Evolutionary conservation across 2,888 invertebrate species (phyloP).

Genomic region (Odontothrips loti): DNA sequence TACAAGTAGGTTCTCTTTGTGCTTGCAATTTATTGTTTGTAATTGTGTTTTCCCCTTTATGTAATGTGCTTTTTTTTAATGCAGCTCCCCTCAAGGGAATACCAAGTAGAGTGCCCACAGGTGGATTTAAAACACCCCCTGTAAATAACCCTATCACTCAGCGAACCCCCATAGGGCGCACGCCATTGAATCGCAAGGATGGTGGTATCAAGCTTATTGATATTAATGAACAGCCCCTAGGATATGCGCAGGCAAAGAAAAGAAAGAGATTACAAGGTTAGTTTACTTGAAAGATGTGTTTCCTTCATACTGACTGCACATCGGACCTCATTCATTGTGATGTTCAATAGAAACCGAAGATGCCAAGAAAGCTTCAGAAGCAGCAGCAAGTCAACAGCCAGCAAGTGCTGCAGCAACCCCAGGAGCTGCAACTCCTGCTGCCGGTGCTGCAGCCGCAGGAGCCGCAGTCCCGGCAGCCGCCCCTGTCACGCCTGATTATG

Average conservation of each 20-base stretch:
- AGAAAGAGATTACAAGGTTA: constrained; percentile 74
- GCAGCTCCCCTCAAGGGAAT: constrained; percentile 87
- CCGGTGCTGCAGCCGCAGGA: constrained; percentile 43
- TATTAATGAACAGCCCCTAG: constrained; percentile 87
- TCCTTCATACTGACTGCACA: background rate
- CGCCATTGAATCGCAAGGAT: constrained; percentile 69
- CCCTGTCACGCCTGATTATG: constrained; percentile 72
- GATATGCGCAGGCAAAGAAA: constrained; percentile 80
- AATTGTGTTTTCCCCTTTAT: background rate
- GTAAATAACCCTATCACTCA: constrained; percentile 46
- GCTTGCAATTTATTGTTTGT: background rate
- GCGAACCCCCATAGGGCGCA: constrained; percentile 54
- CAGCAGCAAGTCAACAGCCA: constrained; percentile 51
- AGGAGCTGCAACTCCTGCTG: constrained; percentile 42
- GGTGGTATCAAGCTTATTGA: constrained; percentile 92
- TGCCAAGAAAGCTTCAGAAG: constrained; percentile 54
- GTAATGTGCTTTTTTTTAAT: constrained; percentile 14
- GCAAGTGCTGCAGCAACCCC: constrained; percentile 32
- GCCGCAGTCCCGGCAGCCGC: too few relatives aligned
- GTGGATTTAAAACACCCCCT: constrained; percentile 49
- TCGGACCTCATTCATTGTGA: background rate
- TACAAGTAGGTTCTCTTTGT: constrained; percentile 62
- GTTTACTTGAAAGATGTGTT: background rate
- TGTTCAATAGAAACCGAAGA: constrained; percentile 56
- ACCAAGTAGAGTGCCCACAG: constrained; percentile 71